Evolutionary conservation across 2,888 invertebrate species (phyloP).

Genomic region (Oxycera nigricornis): DNA sequence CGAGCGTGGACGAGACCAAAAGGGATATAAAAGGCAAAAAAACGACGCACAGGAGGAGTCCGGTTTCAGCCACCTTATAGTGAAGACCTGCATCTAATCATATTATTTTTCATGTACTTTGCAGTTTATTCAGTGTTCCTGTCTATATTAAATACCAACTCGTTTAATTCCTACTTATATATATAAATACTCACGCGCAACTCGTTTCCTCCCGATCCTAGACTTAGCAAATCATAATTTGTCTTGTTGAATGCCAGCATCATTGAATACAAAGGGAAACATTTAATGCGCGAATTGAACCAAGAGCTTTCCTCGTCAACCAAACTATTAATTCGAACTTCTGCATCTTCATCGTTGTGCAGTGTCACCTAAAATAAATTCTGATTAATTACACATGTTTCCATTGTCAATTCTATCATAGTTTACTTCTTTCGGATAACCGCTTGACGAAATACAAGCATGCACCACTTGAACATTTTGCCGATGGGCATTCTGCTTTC

Average conservation of each 20-base stretch:
- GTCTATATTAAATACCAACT: too few relatives aligned
- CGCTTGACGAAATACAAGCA: conserved; percentile 80
- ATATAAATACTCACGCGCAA: conserved; percentile 58
- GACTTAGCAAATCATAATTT: conserved; percentile 72
- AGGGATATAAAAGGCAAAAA: too few relatives aligned
- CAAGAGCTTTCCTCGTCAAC: conserved; percentile 65
- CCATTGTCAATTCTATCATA: conserved; percentile 23
- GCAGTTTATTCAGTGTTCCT: too few relatives aligned
- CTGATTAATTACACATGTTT: neutral
- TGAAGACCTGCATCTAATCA: too few relatives aligned
- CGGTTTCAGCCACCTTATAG: too few relatives aligned
- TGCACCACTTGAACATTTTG: conserved; percentile 72
- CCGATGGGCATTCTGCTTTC: conserved; percentile 66
- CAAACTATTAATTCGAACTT: conserved; percentile 65
- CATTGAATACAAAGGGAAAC: conserved; percentile 84
- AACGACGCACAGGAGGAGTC: too few relatives aligned
- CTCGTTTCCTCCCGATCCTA: conserved; percentile 64
- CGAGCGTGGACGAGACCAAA: too few relatives aligned
- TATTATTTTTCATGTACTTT: too few relatives aligned
- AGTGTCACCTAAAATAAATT: conserved; percentile 61
- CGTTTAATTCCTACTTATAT: too few relatives aligned
- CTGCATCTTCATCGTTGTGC: conserved; percentile 63
- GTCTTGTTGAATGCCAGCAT: conserved; percentile 78
- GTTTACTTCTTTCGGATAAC: conserved; percentile 79
- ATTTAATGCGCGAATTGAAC: conserved; percentile 79